Conservation (phyloP, 2,113 vertebrate species). For the Nicator chloris region DNA sequence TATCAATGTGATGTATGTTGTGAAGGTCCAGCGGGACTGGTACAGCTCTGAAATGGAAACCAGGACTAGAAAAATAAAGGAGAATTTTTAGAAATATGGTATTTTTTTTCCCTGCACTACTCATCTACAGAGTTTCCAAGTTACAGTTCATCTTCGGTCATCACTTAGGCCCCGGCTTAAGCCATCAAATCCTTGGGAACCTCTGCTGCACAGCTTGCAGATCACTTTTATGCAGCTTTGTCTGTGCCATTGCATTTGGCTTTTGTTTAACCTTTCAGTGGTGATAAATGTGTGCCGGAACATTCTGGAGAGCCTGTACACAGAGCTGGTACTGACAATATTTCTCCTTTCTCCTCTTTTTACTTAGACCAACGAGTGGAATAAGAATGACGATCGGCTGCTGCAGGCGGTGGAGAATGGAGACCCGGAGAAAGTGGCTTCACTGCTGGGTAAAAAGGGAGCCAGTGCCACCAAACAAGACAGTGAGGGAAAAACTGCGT, state of each 20-base stretch:
- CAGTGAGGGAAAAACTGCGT: slow-evolving; percentile 94
- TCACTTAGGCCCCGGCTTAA: neutral
- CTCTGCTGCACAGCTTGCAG: neutral
- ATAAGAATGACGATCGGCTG: slow-evolving; percentile 94
- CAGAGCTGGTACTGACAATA: neutral
- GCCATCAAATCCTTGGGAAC: neutral
- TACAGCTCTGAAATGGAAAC: neutral
- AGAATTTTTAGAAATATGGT: neutral
- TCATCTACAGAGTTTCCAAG: neutral
- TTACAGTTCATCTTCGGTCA: neutral
- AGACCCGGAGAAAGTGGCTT: slow-evolving; percentile 88
- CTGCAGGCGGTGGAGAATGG: slow-evolving; percentile 94
- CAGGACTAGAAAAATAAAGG: neutral
- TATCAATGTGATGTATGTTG: neutral
- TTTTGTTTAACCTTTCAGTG: neutral
- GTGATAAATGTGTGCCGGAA: neutral
- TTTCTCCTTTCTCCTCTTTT: neutral
- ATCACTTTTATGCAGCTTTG: neutral
- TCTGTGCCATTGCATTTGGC: neutral
- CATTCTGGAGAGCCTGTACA: neutral
- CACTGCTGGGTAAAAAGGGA: slow-evolving; percentile 92
- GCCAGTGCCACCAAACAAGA: slow-evolving; percentile 90
- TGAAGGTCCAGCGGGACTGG: neutral
- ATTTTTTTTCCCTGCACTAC: neutral
- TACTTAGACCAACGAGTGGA: slow-evolving; percentile 91